Evolutionary conservation across 2,113 vertebrate species (phyloP).

Genomic region (Nerophis lumbriciformis): DNA sequence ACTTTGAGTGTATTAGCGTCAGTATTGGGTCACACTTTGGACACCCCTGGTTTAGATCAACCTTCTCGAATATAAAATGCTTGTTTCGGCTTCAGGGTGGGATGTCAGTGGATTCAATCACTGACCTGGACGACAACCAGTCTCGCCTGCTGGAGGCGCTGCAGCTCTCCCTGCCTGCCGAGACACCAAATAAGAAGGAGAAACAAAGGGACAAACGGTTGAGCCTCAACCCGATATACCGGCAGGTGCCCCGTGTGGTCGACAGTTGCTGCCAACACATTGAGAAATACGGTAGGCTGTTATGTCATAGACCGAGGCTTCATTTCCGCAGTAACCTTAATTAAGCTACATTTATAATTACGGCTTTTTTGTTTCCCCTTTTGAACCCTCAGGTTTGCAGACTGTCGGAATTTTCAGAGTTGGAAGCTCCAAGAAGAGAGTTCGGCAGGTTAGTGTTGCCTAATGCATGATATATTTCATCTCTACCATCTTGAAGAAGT

Average conservation of each 20-base stretch:
- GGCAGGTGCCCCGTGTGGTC: slow-evolving; percentile 93
- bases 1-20: too few relatives aligned
- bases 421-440: slow-evolving; percentile 98
- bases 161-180: slow-evolving; percentile 91
- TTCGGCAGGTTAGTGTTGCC: slow-evolving; percentile 81
- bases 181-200: slow-evolving; percentile 88
- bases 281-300: slow-evolving; percentile 85
- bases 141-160: slow-evolving; percentile 93
- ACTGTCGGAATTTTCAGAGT: slow-evolving; percentile 98
- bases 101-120: slow-evolving; percentile 99
- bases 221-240: slow-evolving; percentile 96
- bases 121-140: slow-evolving; percentile 94
- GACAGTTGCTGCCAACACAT: slow-evolving; percentile 98
- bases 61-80: background rate
- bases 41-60: too few relatives aligned
- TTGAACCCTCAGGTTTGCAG: slow-evolving; percentile 79
- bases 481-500: background rate
- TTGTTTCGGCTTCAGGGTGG: slow-evolving; percentile 74
- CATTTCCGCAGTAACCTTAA: background rate
- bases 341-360: background rate
- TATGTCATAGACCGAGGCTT: background rate
- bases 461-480: background rate
- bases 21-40: too few relatives aligned
- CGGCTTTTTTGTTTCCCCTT: background rate
- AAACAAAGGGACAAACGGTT: slow-evolving; percentile 92